Evolutionary conservation across 2,888 invertebrate species (phyloP), one percentile per base, ranked within the genome.

Genomic region (Coenonympha arcania): DNA sequence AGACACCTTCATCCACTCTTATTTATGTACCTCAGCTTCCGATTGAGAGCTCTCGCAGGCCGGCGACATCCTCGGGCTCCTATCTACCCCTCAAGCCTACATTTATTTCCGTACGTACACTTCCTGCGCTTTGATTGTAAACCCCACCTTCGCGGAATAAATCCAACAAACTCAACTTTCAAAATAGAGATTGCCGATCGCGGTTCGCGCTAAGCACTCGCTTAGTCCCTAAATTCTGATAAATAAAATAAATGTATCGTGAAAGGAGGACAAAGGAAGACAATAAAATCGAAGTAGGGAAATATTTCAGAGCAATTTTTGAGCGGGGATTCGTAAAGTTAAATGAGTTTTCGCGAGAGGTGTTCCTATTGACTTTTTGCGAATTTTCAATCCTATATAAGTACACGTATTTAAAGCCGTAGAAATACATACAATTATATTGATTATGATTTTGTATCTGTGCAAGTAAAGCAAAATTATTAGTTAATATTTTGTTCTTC

Each of bases 11-110:
- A 81, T 77, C 74, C 76, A 74, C 70, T 70, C 75, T 81, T 85
- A 83, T 85, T 84, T 86, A 85, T 84, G 84, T 81, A 79, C 76
- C 79, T 60, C 68, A 60, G 71, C 80, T 69, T 83, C 82, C 85
- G 80, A 85, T 82, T 82, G 84, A 83, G 82, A 79, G 76, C 66
- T 71, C 66, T 66, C 61, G 64, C 65, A 72, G 76, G 67, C 72
- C 75, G 74, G 67, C 71, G 50, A 75, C 81, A 76, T 76, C 75
- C 74, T 73, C 67, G 67, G 70, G 65, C 57, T 54, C 74, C 79
- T 86, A 85, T 85, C 85, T 85, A 83, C 85, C 85, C 85, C 73
- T 74, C 68, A 64, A 62, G 66, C 68, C 69, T 73, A 75, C 77
- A 76, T 84, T 82, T 83, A 78, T 85, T 85, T 84, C 85, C 81